Conservation (phyloP, 2,113 vertebrate species). For the Lanius ludovicianus region DNA sequence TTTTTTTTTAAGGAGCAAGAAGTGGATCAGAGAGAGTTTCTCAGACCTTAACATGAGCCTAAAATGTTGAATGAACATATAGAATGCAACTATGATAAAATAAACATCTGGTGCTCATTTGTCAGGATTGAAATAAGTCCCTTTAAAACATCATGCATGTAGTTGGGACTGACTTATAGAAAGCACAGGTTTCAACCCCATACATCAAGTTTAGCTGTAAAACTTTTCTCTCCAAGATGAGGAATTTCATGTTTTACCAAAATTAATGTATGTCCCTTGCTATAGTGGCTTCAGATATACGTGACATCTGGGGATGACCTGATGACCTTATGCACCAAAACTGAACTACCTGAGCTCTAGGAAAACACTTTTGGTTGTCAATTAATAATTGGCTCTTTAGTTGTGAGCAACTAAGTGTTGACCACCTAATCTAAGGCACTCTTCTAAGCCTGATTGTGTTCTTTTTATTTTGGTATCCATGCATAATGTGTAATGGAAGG, state of each 20-base stretch:
- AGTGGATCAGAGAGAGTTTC: not conserved
- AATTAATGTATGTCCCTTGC: not conserved
- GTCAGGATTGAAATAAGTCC: not conserved
- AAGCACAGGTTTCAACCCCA: not conserved
- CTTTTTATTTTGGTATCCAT: not conserved
- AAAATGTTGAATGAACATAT: not conserved
- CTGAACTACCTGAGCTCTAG: not conserved
- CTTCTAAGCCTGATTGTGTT: not conserved
- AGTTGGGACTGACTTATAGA: not conserved
- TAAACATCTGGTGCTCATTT: constrained; percentile 39
- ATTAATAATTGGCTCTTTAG: not conserved
- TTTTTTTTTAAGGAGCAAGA: not conserved
- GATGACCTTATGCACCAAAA: not conserved
- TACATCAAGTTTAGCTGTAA: not conserved
- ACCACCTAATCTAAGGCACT: not conserved
- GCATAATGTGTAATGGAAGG: not conserved
- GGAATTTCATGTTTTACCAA: not conserved
- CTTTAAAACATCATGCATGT: not conserved
- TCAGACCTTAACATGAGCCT: not conserved
- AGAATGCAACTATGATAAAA: not conserved
- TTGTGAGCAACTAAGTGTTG: not conserved
- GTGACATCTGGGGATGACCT: not conserved
- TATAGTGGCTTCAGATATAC: not conserved
- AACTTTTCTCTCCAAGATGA: not conserved
- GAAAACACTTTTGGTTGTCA: not conserved